Evolutionary conservation across 2,888 invertebrate genomes (phyloP), one percentile per base, ranked within the genome.

Genomic region (Agriopis marginaria): DNA sequence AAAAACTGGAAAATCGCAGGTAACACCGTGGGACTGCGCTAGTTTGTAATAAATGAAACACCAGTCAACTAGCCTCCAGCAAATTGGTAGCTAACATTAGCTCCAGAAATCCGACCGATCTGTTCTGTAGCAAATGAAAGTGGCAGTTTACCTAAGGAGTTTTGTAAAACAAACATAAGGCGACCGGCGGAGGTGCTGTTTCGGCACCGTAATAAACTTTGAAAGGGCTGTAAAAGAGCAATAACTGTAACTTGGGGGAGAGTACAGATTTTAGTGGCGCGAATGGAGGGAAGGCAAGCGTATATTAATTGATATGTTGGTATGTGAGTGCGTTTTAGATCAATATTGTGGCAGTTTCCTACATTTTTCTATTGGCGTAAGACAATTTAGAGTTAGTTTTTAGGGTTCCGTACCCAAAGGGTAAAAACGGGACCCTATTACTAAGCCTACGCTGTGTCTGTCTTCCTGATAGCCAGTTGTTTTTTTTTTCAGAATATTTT

Each of bases 191-290:
- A 86, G 84, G 85, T 85, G 90, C 91, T 89, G 92, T 93, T 91
- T 86, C 66, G 91, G 93, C 82, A 86, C 92, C 90, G 93, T 88
- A 91, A 93, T 94, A 94, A 94, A 94, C 82, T 92, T 91, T 89
- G 92, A 93, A 94, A 93, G 94, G 92, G 90, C 92, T 90, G 92
- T 94, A 93, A 93, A 94, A 93, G 93, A 88, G 90, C 93, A 83
- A 89, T 94, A 93, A 93, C 93, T 91, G 93, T 93, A 90, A 91
- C 89, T 93, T 83, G 88, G 88, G 85, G 86, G 87, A 87, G 87
- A 70, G 91, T 85, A 86, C 87, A 89, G 92, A 93, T 93, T 94
- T 93, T 93, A 93, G 92, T 93, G 87, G 88, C 87, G 83, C 66
- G 73, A 73, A 78, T 73, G 77, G 79, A 82, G 84, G 86, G 88